Conservation (phyloP, 2,113 vertebrate genomes). For the Drymodes brunneopygia region DNA sequence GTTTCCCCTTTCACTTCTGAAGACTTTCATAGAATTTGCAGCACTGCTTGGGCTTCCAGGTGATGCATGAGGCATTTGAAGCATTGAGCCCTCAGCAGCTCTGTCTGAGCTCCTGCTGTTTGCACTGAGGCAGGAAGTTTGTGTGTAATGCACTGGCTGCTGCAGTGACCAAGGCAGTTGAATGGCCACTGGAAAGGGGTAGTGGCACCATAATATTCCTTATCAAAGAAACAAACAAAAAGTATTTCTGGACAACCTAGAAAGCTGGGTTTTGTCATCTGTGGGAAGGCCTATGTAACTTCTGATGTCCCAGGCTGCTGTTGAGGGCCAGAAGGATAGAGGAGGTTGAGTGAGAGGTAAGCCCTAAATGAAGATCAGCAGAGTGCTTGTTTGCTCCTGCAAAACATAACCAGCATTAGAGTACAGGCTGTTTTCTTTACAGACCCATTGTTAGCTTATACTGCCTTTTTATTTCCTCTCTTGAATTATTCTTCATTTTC, state of each 20-base stretch:
- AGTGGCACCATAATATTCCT: neutral
- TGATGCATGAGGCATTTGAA: neutral
- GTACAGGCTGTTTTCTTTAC: neutral
- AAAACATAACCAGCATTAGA: neutral
- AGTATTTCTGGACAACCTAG: neutral
- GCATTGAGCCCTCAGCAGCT: neutral
- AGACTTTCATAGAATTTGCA: neutral
- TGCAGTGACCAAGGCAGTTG: neutral
- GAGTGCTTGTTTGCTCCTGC: neutral
- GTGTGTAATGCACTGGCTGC: fast-evolving
- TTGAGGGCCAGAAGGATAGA: neutral
- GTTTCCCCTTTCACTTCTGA: neutral
- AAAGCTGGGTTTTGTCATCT: neutral
- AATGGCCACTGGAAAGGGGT: fast-evolving
- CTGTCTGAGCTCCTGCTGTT: neutral
- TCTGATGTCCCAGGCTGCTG: neutral
- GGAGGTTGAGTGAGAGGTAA: neutral
- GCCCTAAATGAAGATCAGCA: neutral
- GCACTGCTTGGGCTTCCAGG: neutral
- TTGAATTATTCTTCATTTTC: neutral
- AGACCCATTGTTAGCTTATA: neutral
- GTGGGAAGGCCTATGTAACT: neutral
- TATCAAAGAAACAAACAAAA: neutral
- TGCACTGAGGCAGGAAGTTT: neutral
- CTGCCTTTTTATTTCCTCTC: neutral